Percentiles rank a stretch among this genome's conserved stretches.
Evolutionary conservation across 2,113 vertebrate species (phyloP).

Genomic region (Seriola dumerili): DNA sequence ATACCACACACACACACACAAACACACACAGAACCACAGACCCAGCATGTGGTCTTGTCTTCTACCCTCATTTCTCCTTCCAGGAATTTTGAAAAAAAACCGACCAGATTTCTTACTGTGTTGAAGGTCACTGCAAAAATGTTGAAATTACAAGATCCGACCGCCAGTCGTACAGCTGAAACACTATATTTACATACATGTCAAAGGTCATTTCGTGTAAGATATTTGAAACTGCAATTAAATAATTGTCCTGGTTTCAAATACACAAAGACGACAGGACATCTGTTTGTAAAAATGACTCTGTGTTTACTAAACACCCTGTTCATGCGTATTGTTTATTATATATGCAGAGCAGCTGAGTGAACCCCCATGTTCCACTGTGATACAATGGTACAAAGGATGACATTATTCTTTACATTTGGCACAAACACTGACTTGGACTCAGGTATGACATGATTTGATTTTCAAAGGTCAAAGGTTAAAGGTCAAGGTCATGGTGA

Average conservation of each 20-base stretch:
- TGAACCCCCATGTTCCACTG: not conserved
- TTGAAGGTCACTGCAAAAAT: constrained; percentile 6
- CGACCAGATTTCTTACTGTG: not conserved
- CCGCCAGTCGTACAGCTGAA: not conserved
- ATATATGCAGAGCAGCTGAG: not conserved
- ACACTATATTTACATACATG: no score
- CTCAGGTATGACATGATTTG: no score
- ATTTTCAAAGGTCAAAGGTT: no score
- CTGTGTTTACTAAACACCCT: not conserved
- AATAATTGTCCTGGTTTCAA: not conserved
- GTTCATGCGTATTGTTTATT: not conserved
- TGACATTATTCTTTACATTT: no score
- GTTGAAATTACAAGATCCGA: not conserved
- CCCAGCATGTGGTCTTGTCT: constrained; percentile 53
- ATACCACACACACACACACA: constrained; percentile 26
- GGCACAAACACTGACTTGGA: no score
- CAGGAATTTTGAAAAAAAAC: constrained; percentile 41
- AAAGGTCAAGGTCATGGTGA: no score
- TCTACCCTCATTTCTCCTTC: constrained; percentile 60
- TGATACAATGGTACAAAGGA: not conserved
- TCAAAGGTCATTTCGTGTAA: not conserved
- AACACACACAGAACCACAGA: constrained; percentile 18
- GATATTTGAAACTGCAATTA: not conserved
- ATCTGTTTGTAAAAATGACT: not conserved
- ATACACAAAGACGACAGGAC: not conserved